A percentile compares a stretch with the other conserved stretches of the same genome.
Conservation (phyloP, 2,113 vertebrate species). For the Micromys minutus region DNA sequence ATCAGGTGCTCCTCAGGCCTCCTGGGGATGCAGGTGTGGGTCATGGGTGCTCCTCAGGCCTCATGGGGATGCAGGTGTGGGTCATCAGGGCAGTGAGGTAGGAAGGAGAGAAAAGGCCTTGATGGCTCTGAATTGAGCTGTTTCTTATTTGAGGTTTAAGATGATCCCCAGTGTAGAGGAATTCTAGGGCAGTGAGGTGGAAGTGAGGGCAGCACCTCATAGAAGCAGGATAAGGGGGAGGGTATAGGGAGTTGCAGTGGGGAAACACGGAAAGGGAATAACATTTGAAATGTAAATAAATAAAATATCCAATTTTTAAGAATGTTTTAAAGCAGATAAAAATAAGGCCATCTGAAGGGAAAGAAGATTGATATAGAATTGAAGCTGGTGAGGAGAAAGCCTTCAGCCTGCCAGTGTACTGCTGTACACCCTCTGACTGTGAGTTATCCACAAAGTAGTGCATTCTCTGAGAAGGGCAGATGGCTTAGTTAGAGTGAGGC, state of each 20-base stretch:
- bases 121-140: not conserved
- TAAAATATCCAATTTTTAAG: no score
- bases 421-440: rapidly evolving
- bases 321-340: no score
- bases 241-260: no score
- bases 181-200: no score
- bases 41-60: not conserved
- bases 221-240: no score
- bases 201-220: no score
- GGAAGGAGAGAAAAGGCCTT: not conserved
- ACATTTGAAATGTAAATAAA: no score
- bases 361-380: no score
- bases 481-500: not conserved
- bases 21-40: not conserved
- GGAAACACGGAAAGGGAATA: no score
- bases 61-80: not conserved
- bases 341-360: no score
- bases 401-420: not conserved
- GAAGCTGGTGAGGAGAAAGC: not conserved
- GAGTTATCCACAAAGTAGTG: not conserved
- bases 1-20: not conserved
- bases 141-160: not conserved
- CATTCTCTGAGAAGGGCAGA: not conserved
- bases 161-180: no score
- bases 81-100: not conserved